Evolutionary conservation across 2,797 vertebrate species (phyloP), one percentile per base, ranked within the genome.

Genomic region (Geotrypetes seraphini): DNA sequence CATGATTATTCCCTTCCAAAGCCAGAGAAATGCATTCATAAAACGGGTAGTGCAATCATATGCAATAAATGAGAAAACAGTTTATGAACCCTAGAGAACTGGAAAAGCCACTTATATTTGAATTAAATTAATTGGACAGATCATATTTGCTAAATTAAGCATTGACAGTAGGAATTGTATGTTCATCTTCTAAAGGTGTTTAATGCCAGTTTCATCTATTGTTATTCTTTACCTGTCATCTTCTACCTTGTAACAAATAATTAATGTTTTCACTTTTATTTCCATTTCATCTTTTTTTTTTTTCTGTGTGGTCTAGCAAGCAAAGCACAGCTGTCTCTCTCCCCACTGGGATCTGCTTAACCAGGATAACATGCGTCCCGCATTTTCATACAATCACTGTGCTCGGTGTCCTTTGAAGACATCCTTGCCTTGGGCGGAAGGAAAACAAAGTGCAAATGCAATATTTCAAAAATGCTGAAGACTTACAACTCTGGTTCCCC

Each of bases 121-220:
- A 63, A 53, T 46, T 38, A 34, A 36, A 61, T 54, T 40, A 53
- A 57, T 48, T 50, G 38, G 39, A 41, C 49, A 42, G 40, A 57
- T 50, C 61, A 13, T 44, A 34, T 61, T 57, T 57, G 22, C 28
- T 50, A 36, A 54, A 36, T 39, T 50, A 57, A 43, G 17, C 34
- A 31, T 22, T 36, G 22, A 14, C 43, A 30, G 19, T 48, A 61
- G 32, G 50, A 33, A 39, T 45, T 36, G 16, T 42, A 57, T 41
- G 50, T 51, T 56, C 47, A 53, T 58, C 53, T 46, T 45, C 41
- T 10, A 32, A 26, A 51, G 43, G 28, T 53, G 40, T 26, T 28
- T 26, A 47, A 31, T 33, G 41, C 61, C 54, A 50, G 39, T 49
- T 47, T 50, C 57, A 45, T 63, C 58, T n/a, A 63, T 61, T 47